These are phyloP conservation scores for Lonchura striata DNA, from an alignment of 2,113 vertebrate genomes.

Conservation along the genomic window DNA sequence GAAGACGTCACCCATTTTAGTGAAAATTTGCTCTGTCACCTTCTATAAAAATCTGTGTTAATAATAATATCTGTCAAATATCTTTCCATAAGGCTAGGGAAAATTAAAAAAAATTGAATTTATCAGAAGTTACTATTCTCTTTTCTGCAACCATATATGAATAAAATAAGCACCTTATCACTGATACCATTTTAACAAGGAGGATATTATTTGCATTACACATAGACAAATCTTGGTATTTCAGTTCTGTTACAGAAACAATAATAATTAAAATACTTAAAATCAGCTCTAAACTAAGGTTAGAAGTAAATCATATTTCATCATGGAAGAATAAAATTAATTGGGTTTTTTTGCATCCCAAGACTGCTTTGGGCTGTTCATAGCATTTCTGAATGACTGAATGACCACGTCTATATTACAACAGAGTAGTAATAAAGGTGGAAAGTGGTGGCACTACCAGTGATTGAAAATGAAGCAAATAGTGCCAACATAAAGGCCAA, in stretches of 20 bases:
- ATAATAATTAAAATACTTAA: background rate
- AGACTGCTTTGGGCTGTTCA: background rate
- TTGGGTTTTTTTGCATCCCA: background rate
- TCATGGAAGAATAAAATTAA: background rate
- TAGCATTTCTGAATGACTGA: background rate
- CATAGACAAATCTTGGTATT: background rate
- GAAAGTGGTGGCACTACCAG: background rate
- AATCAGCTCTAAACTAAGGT: background rate
- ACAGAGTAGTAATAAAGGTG: background rate
- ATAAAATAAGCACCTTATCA: background rate
- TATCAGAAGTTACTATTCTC: background rate
- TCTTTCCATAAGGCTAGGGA: background rate
- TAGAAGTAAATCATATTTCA: background rate
- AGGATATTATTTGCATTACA: background rate
- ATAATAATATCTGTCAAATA: background rate
- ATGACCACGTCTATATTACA: background rate
- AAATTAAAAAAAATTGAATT: background rate
- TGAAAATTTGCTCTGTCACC: background rate
- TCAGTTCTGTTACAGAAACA: background rate
- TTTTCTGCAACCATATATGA: background rate
- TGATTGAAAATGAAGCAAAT: background rate
- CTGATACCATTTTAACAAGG: background rate
- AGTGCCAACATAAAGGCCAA: background rate
- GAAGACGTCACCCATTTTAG: background rate
- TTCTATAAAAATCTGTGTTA: background rate